These are phyloP conservation scores for Drosophila tani DNA, from an alignment of 1,140 invertebrate genomes.

Conservation along the genomic window DNA sequence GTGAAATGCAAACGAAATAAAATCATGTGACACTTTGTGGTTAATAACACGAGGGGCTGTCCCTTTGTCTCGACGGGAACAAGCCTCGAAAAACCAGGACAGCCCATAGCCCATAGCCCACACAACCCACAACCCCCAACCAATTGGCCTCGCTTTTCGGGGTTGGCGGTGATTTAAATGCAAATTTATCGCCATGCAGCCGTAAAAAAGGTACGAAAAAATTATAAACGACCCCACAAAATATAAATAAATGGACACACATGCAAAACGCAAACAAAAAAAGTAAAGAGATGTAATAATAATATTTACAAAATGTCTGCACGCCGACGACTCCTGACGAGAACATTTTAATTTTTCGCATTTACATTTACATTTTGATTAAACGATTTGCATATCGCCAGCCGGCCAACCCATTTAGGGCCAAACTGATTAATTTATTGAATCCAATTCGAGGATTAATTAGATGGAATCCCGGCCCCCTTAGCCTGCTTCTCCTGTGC, in stretches of 20 bases:
- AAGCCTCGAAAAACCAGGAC: slow-evolving; percentile 49
- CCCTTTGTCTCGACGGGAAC: slow-evolving; percentile 39
- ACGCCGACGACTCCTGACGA: slow-evolving; percentile 64
- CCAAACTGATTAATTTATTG: slow-evolving; percentile 45
- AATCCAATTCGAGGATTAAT: slow-evolving; percentile 34
- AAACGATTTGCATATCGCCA: slow-evolving; percentile 71
- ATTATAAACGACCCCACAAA: slow-evolving; percentile 56
- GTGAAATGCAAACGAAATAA: slow-evolving; percentile 76
- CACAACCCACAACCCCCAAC: slow-evolving; percentile 15
- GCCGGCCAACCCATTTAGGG: slow-evolving; percentile 19
- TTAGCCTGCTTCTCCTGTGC: not conserved
- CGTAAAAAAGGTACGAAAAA: slow-evolving; percentile 62
- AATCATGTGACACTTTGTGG: slow-evolving; percentile 83
- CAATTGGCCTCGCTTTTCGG: slow-evolving; percentile 40
- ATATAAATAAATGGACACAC: slow-evolving; percentile 56
- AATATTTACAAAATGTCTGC: slow-evolving; percentile 83
- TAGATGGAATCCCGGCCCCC: not conserved
- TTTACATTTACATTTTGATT: slow-evolving; percentile 80
- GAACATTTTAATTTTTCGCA: slow-evolving; percentile 76
- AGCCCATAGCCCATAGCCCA: slow-evolving; percentile 19
- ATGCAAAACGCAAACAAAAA: slow-evolving; percentile 43
- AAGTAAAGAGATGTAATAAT: slow-evolving; percentile 65
- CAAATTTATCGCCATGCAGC: slow-evolving; percentile 82
- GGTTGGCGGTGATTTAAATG: slow-evolving; percentile 78
- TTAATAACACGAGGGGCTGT: slow-evolving; percentile 66